Conservation (phyloP, 2,797 vertebrate genomes). For the Poeciliopsis infans region DNA sequence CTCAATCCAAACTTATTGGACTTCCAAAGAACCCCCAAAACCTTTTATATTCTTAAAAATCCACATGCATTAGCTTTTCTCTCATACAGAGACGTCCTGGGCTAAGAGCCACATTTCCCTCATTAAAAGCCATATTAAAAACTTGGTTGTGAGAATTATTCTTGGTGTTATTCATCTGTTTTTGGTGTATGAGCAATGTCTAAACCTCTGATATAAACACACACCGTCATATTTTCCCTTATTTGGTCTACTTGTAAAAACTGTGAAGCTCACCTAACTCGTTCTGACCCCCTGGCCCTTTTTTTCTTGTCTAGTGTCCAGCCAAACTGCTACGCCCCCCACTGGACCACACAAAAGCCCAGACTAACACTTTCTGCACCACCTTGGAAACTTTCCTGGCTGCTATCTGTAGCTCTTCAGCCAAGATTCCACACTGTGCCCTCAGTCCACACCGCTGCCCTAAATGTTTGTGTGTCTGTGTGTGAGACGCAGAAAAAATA, state of each 20-base stretch:
- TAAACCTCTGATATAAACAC: slow-evolving; percentile 24
- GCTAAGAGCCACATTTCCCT: background rate
- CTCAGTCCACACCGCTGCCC: slow-evolving; percentile 66
- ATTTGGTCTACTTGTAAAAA: slow-evolving; percentile 55
- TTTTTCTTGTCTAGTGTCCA: slow-evolving; percentile 56
- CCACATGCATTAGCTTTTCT: background rate
- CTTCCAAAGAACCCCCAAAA: background rate
- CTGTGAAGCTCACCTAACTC: slow-evolving; percentile 42
- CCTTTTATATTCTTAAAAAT: background rate
- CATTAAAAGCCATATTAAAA: background rate
- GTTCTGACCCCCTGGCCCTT: slow-evolving; percentile 50
- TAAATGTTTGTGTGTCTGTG: slow-evolving; percentile 45
- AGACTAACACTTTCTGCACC: slow-evolving; percentile 63
- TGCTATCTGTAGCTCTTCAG: slow-evolving; percentile 54
- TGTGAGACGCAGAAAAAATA: slow-evolving; percentile 25
- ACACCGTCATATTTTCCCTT: slow-evolving; percentile 36
- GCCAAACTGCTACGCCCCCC: slow-evolving; percentile 50
- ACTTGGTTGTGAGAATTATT: slow-evolving; percentile 16
- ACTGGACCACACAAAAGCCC: slow-evolving; percentile 73
- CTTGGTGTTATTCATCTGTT: slow-evolving; percentile 48
- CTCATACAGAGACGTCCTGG: background rate
- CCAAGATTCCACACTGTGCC: slow-evolving; percentile 79
- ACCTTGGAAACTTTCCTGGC: slow-evolving; percentile 81
- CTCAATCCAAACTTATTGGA: background rate
- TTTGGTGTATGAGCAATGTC: slow-evolving; percentile 50